phyloP scores from a whole-genome alignment of 2,113 vertebrate species.

The Hypanus sabinus region DNA sequence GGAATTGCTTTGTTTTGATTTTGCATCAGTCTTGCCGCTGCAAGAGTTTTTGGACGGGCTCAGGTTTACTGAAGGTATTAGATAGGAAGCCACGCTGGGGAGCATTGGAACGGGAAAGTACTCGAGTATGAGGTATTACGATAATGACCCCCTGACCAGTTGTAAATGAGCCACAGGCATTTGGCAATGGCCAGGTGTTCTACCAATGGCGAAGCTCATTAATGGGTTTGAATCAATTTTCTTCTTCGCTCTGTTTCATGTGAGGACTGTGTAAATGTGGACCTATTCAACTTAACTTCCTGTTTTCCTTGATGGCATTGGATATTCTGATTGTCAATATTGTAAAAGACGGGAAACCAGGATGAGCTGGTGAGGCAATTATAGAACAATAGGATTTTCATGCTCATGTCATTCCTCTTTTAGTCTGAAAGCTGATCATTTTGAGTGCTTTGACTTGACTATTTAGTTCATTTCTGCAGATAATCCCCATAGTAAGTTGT shows the following conservation, averaged over 20 bases:
- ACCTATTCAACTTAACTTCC: background rate
- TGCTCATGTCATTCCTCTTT: too few species aligned
- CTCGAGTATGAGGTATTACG: too few species aligned
- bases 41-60: background rate
- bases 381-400: too few species aligned
- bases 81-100: background rate
- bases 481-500: background rate
- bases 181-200: background rate
- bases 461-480: too few species aligned
- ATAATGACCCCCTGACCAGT: background rate
- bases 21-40: too few species aligned
- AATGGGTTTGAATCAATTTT: background rate
- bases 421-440: background rate
- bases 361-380: too few species aligned
- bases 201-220: background rate
- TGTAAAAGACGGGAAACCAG: too few species aligned
- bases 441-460: background rate
- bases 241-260: background rate
- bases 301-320: background rate
- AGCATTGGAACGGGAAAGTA: background rate
- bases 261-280: background rate
- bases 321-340: background rate
- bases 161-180: background rate
- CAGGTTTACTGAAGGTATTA: background rate
- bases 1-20: too few species aligned